Evolutionary conservation across 1,140 invertebrate species (phyloP).

Genomic region (Scaptomyza pallida): DNA sequence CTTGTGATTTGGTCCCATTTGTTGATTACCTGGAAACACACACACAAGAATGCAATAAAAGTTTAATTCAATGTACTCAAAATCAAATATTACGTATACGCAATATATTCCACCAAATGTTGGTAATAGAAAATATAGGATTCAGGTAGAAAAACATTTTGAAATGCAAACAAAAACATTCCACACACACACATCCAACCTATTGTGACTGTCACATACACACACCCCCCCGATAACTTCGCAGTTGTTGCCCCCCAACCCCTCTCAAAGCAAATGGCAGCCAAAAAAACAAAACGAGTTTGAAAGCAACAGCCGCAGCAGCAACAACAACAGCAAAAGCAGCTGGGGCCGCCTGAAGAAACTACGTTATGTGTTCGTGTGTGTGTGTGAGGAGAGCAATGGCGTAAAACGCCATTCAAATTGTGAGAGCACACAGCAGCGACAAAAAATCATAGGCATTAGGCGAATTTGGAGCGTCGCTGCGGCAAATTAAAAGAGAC

Average conservation of each 20-base stretch:
- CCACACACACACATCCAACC: conserved; percentile 1
- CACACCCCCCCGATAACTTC: conserved; percentile 15
- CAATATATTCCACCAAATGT: conserved; percentile 21
- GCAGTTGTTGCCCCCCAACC: conserved; percentile 4
- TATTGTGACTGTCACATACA: conserved; percentile 25
- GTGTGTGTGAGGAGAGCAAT: conserved; percentile 1
- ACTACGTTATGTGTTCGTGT: conserved; percentile 5
- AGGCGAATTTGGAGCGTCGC: conserved; percentile 17
- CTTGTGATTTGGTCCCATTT: conserved; percentile 76
- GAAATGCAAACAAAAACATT: background rate
- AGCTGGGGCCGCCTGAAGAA: conserved; percentile 30
- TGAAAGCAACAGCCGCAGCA: conserved; percentile 28
- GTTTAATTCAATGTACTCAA: too few relatives aligned
- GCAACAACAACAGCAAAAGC: conserved; percentile 14
- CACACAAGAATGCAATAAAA: background rate
- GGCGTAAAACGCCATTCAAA: conserved; percentile 32
- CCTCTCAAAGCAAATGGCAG: background rate
- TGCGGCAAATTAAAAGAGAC: background rate
- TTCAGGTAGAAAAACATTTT: background rate
- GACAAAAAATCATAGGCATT: conserved; percentile 9
- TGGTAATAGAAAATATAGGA: too few relatives aligned
- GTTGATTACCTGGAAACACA: conserved; percentile 53
- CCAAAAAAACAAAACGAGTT: conserved; percentile 47
- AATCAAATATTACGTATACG: conserved; percentile 54
- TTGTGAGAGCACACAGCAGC: conserved; percentile 28